Evolutionary conservation across 92 coral and sea anemone genomes (phyloP).

Genomic region (Umimayanthus chanpuru): DNA sequence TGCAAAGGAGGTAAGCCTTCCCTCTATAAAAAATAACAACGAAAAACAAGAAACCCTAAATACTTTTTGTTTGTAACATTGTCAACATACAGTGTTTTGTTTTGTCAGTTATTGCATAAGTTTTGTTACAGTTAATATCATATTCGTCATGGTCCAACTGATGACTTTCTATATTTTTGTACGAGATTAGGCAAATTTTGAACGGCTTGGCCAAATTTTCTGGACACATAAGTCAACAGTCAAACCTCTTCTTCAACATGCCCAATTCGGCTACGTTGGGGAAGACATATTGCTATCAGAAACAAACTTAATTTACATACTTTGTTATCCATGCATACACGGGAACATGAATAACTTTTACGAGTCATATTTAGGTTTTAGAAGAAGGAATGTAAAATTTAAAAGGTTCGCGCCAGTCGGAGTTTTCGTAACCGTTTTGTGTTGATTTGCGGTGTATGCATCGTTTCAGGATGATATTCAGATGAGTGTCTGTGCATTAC

Average conservation of each 20-base stretch:
- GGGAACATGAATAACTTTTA: too few species aligned
- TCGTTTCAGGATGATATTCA: conserved; percentile 87
- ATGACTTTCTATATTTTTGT: too few species aligned
- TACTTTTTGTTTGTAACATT: not conserved
- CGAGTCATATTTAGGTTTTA: not conserved
- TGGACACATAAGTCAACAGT: too few species aligned
- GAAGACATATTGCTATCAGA: too few species aligned
- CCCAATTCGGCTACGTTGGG: too few species aligned
- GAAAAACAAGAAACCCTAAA: too few species aligned
- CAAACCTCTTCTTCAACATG: too few species aligned
- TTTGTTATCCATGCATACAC: too few species aligned
- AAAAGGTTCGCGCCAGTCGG: not conserved
- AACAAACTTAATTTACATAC: too few species aligned
- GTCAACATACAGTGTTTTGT: not conserved
- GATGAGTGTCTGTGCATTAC: conserved; percentile 89
- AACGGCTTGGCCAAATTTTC: too few species aligned
- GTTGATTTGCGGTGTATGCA: not conserved
- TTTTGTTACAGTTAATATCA: not conserved
- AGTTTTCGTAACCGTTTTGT: not conserved
- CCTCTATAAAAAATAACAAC: not conserved
- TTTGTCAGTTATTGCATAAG: not conserved
- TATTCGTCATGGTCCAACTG: not conserved
- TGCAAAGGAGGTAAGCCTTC: conserved; percentile 78
- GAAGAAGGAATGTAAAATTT: not conserved
- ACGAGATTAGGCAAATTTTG: too few species aligned